phyloP scores from a whole-genome alignment of 2,113 vertebrate species.

The Clarias gariepinus region DNA sequence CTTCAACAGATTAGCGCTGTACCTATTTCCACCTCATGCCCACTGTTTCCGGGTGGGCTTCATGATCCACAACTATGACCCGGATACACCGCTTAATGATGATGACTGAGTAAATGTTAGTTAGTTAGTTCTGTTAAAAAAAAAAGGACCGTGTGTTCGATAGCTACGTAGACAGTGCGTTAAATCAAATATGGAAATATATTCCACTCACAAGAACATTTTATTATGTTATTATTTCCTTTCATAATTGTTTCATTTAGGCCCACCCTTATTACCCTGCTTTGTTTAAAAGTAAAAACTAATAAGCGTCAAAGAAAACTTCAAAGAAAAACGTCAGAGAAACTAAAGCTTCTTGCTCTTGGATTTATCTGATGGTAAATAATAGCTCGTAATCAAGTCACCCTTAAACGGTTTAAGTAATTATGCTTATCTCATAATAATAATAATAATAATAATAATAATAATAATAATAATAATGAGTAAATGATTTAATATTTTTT shows the following conservation, averaged over 20 bases:
- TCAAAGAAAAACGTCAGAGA: too few relatives aligned
- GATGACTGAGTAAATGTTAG: neutral
- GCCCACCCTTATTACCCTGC: neutral
- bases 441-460: too few relatives aligned
- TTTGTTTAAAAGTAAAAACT: neutral
- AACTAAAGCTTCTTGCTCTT: neutral
- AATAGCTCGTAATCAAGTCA: neutral
- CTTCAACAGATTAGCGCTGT: neutral
- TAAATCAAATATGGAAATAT: neutral
- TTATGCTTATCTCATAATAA: neutral
- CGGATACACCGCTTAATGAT: neutral
- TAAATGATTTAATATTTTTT: too few relatives aligned
- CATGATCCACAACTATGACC: neutral
- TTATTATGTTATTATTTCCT: neutral
- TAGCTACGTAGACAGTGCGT: neutral
- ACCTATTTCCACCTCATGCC: neutral
- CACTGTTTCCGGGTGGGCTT: neutral
- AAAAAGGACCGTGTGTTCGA: neutral
- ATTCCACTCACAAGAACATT: neutral
- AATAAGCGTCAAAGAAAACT: neutral
- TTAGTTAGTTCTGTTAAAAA: neutral
- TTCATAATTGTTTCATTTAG: neutral
- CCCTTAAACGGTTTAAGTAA: neutral
- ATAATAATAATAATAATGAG: too few relatives aligned
- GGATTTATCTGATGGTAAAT: constrained; percentile 1